Evolutionary conservation across 1,140 invertebrate genomes (phyloP).

Genomic region (Trachelipus rathkii): DNA sequence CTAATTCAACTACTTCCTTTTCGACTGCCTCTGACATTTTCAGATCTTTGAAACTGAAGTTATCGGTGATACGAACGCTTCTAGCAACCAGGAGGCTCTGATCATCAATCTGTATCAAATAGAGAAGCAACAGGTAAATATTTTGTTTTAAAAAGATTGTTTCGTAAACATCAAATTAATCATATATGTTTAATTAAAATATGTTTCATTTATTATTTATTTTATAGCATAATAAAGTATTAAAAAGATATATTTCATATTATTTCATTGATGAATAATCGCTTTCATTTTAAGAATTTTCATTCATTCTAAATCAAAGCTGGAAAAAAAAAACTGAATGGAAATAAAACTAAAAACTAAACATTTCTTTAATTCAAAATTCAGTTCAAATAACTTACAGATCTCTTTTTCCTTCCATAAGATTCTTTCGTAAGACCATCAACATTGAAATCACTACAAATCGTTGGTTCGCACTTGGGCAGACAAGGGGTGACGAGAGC

Average conservation of each 20-base stretch:
- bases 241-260: no score
- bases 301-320: no score
- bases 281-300: no score
- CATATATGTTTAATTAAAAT: neutral
- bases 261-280: no score
- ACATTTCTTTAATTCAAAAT: no score
- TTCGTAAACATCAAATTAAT: neutral
- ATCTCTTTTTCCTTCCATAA: constrained; percentile 66
- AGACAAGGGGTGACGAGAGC: constrained; percentile 89
- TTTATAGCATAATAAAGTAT: no score
- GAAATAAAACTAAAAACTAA: no score
- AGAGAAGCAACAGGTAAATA: neutral
- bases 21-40: constrained; percentile 34
- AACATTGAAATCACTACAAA: constrained; percentile 60
- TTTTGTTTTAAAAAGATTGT: neutral
- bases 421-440: constrained; percentile 74
- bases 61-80: constrained; percentile 56
- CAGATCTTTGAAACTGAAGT: constrained; percentile 51
- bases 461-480: constrained; percentile 74
- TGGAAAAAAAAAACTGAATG: no score
- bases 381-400: constrained; percentile 24
- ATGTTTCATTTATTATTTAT: no score
- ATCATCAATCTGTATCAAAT: constrained; percentile 29
- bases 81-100: constrained; percentile 55
- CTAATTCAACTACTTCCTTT: constrained; percentile 29